A percentile compares a stretch with the other conserved stretches of the same genome.
Evolutionary conservation across 2,888 invertebrate species (phyloP).

Genomic region (Hoplodrina blanda): DNA sequence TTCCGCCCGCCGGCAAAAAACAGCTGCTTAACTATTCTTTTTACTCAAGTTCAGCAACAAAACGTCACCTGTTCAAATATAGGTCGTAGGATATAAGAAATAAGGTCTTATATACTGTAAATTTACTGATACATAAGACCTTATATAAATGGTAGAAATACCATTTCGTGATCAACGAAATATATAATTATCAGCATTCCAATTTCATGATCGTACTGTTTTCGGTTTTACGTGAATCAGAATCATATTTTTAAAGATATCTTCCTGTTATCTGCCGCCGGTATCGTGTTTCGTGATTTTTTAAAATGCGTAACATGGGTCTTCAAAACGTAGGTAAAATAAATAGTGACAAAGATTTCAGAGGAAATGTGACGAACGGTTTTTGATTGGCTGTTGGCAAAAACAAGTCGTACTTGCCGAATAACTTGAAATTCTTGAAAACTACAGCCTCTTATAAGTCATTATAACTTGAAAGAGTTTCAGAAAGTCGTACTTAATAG

Average conservation of each 20-base stretch:
- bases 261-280: constrained; percentile 23
- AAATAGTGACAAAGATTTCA: constrained; percentile 2
- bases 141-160: background rate
- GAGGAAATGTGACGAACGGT: background rate
- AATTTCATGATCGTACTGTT: background rate
- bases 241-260: constrained; percentile 38
- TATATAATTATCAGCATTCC: constrained; percentile 10
- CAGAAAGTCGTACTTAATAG: background rate
- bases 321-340: background rate
- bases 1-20: constrained; percentile 37
- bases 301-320: constrained; percentile 11
- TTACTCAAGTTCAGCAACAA: background rate
- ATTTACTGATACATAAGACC: background rate
- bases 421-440: background rate
- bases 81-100: background rate
- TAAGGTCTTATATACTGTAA: background rate
- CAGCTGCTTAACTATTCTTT: constrained; percentile 27
- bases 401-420: background rate
- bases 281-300: constrained; percentile 32
- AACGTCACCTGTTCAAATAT: constrained; percentile 41
- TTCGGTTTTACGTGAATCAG: constrained; percentile 24
- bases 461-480: constrained; percentile 1
- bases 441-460: background rate
- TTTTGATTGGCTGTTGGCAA: constrained; percentile 16
- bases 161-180: background rate